These are phyloP conservation scores for Australoheros facetus DNA, from an alignment of 2,797 vertebrate genomes.

Conservation along the genomic window DNA sequence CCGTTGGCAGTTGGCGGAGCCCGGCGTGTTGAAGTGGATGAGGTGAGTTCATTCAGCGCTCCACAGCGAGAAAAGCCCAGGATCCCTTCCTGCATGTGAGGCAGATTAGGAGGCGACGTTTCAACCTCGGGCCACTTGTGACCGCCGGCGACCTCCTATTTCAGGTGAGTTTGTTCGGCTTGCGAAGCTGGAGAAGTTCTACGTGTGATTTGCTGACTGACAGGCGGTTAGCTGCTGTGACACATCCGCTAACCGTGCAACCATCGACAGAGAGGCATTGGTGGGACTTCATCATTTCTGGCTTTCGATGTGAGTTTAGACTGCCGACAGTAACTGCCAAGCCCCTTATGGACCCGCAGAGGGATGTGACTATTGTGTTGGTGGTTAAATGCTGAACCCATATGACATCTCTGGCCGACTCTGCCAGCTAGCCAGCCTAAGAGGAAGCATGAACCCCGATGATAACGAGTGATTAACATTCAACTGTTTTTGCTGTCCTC, in stretches of 20 bases:
- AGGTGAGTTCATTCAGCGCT: slow-evolving; percentile 15
- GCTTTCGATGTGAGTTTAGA: neutral
- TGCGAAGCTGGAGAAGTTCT: slow-evolving; percentile 18
- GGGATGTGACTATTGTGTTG: neutral
- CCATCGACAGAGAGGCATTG: neutral
- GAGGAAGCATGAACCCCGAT: slow-evolving; percentile 40
- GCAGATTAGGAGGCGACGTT: slow-evolving; percentile 23
- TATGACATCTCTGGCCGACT: neutral
- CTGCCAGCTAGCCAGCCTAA: slow-evolving; percentile 10
- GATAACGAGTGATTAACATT: slow-evolving; percentile 18
- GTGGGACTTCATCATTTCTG: slow-evolving; percentile 5
- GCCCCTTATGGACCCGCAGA: neutral
- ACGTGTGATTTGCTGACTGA: neutral
- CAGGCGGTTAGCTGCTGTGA: neutral
- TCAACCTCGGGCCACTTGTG: slow-evolving; percentile 38
- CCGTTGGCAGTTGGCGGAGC: slow-evolving; percentile 1
- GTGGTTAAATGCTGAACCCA: neutral
- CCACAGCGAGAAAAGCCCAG: slow-evolving; percentile 7
- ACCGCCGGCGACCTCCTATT: slow-evolving; percentile 44
- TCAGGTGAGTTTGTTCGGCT: slow-evolving; percentile 53
- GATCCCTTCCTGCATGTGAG: slow-evolving; percentile 66
- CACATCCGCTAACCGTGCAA: slow-evolving; percentile 4
- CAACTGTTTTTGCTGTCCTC: neutral
- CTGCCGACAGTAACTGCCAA: neutral
- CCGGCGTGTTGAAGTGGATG: neutral